Percentiles rank a stretch among this genome's conserved stretches.
These are phyloP conservation scores for Disparrhopalites patrizii DNA, from an alignment of 2,888 invertebrate species.

Conservation along the genomic window DNA sequence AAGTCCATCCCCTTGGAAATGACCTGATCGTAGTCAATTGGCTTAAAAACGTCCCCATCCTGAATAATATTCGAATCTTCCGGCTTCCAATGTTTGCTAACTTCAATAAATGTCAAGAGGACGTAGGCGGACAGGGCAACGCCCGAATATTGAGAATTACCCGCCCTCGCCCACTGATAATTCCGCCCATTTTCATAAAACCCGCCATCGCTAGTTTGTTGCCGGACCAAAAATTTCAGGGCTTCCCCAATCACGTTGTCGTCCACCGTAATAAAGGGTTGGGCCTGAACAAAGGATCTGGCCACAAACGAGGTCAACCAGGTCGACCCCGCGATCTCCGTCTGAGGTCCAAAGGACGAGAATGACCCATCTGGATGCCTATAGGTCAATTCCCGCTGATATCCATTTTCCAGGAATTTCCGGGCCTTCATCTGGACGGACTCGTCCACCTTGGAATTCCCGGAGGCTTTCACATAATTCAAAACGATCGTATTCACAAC, in stretches of 20 bases:
- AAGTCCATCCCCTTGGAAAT: not conserved
- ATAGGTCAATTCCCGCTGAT: constrained; percentile 86
- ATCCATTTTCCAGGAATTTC: constrained; percentile 72
- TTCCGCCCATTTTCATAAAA: constrained; percentile 70
- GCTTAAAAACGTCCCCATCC: not conserved
- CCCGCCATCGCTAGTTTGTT: constrained; percentile 69
- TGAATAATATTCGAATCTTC: not conserved
- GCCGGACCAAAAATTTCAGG: constrained; percentile 65
- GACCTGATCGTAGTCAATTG: not conserved
- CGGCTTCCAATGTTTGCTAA: not conserved
- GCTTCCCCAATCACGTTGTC: constrained; percentile 61
- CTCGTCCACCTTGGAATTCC: constrained; percentile 14
- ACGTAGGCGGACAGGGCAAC: constrained; percentile 32
- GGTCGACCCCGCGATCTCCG: constrained; percentile 65
- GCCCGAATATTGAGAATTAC: constrained; percentile 48
- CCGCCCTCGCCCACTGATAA: constrained; percentile 69
- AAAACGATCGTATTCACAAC: constrained; percentile 38
- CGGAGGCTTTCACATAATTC: constrained; percentile 31
- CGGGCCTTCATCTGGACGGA: constrained; percentile 29
- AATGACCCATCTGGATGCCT: constrained; percentile 83
- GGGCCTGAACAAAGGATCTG: constrained; percentile 70
- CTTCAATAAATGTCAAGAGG: constrained; percentile 31
- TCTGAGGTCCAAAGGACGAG: constrained; percentile 71
- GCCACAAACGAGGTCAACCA: constrained; percentile 86
- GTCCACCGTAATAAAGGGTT: constrained; percentile 67